Base-by-base conservation (phyloP, 2,888 invertebrate species). In the Macrosiphum euphorbiae region DNA sequence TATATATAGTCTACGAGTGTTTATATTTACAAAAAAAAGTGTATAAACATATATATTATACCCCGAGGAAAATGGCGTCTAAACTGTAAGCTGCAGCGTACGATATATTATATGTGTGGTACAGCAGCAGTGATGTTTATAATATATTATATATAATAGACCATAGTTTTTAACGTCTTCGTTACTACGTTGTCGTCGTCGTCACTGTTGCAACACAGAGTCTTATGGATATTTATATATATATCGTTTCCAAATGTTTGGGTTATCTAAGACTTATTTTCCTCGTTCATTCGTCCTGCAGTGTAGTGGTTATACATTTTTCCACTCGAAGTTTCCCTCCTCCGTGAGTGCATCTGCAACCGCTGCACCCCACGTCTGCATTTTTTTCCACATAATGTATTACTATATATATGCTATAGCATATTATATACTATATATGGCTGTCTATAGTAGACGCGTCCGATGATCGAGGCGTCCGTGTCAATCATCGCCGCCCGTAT, bases 241-340 rank as follows among this genome's bases (percentile, higher is more conserved):
- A 87, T 41, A 92, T 50, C 67, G 87, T 87, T 87, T 87, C 92
- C 87, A 92, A 87, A 92, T 92, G 92, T 92, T 92, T 61, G 50
- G 61, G 87, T 61, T 50, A n/a, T n/a, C n/a, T n/a, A 16, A 61
- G 3, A 87, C n/a, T 28, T 50, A 58, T 44, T 88, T 88, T 88
- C 55, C 55, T 88, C 52, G 52, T 20, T 35, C 50, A 8, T 26
- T n/a, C 52, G 86, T 86, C 26, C 28, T 78, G 78, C n/a, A 47
- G 13, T n/a, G 26, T 28, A 55, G 55, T 20, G 55, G 67, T 7
- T 78, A 78, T 50, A 88, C 55, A 50, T 88, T 41, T 78, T 78
- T 90, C 50, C 90, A 35, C 35, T 50, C 26, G 52, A 78, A 78
- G 50, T 50, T 78, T 78, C 78, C 35, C 26, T 50, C 78, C n/a